phyloP scores from a whole-genome alignment of 2,113 vertebrate genomes.

The Orcinus orca region DNA sequence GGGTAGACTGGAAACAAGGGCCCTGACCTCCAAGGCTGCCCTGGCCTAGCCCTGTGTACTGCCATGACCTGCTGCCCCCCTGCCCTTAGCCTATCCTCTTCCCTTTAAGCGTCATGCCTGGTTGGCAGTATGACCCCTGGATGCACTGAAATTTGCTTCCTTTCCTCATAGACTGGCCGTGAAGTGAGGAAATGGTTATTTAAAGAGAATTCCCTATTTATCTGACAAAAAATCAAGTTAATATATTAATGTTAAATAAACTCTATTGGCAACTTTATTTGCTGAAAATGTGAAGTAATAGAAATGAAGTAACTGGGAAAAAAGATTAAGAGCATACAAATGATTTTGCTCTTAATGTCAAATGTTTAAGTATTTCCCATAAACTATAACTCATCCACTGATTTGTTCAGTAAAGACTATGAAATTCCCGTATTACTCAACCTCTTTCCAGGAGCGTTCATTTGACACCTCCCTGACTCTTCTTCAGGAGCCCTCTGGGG shows the following conservation, averaged over 20 bases:
- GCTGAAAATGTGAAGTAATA: slow-evolving; percentile 77
- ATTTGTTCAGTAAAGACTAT: not conserved
- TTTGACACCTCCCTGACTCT: not conserved
- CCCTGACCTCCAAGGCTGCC: not conserved
- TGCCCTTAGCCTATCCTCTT: not conserved
- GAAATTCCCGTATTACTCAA: not conserved
- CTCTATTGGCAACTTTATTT: slow-evolving; percentile 72
- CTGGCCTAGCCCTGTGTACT: not conserved
- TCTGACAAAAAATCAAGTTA: slow-evolving; percentile 75
- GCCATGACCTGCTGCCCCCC: not conserved
- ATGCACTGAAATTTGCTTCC: not conserved
- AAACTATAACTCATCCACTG: not conserved
- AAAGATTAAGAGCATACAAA: not conserved
- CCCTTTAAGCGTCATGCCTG: slow-evolving; percentile 40
- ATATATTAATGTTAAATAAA: slow-evolving; percentile 78
- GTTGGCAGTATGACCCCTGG: not conserved
- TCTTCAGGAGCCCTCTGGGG: not conserved
- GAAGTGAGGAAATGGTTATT: slow-evolving; percentile 78
- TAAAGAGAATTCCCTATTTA: slow-evolving; percentile 71
- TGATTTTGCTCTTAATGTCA: not conserved
- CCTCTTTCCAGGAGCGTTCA: not conserved
- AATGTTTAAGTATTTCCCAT: not conserved
- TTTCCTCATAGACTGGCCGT: slow-evolving; percentile 60
- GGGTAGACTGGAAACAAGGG: not conserved
- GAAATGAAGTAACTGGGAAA: slow-evolving; percentile 71